Conservation (phyloP, 2,888 invertebrate genomes). For the Lumbricus terrestris region DNA sequence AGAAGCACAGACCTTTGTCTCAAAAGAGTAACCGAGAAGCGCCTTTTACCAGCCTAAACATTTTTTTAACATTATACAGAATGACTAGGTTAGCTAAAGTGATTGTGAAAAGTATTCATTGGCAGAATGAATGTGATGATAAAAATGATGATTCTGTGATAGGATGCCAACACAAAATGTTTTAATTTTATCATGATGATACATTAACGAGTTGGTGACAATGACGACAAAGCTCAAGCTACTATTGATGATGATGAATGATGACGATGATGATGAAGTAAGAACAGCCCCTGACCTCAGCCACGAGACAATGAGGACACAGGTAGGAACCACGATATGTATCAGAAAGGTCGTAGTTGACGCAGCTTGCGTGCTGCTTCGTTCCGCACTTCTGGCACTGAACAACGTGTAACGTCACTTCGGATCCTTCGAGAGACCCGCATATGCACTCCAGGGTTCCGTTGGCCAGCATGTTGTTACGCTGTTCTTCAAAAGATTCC, state of each 20-base stretch:
- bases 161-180: too few species aligned
- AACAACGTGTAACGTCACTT: background rate
- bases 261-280: background rate
- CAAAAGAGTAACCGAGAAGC: too few species aligned
- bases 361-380: slow-evolving; percentile 69
- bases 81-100: too few species aligned
- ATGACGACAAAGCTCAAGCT: background rate
- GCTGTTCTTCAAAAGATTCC: background rate
- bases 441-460: slow-evolving; percentile 60
- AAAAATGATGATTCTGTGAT: too few species aligned
- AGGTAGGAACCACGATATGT: slow-evolving; percentile 61
- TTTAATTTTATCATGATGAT: too few species aligned
- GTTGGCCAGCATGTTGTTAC: background rate
- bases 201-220: background rate
- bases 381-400: slow-evolving; percentile 66
- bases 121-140: too few species aligned
- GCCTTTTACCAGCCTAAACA: too few species aligned
- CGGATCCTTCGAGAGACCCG: slow-evolving; percentile 45
- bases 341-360: slow-evolving; percentile 61
- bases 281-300: slow-evolving; percentile 47
- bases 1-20: too few species aligned
- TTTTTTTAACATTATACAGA: too few species aligned
- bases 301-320: slow-evolving; percentile 71
- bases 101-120: too few species aligned
- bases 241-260: background rate